These are phyloP conservation scores for Datnioides undecimradiatus DNA, from an alignment of 2,113 vertebrate genomes.

Conservation along the genomic window DNA sequence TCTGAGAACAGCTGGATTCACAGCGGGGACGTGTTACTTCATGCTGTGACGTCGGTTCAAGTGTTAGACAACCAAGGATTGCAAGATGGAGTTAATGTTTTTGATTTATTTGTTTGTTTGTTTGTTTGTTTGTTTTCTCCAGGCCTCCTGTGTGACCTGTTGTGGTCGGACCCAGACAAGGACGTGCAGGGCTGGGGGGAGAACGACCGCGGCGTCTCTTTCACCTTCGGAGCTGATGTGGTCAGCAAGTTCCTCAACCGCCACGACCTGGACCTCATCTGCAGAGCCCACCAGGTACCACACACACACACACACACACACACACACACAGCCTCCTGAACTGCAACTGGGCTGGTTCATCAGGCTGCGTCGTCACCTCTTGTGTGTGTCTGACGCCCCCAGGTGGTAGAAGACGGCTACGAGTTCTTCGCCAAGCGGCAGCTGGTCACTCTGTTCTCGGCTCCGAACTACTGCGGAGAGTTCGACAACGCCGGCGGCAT, in stretches of 20 bases:
- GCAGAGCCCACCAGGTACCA: constrained; percentile 95
- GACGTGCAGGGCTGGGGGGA: constrained; percentile 96
- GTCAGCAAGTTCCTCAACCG: constrained; percentile 99
- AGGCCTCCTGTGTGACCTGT: constrained; percentile 94
- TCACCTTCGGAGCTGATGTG: constrained; percentile 95
- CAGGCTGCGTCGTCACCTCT: not conserved
- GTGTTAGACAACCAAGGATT: not conserved
- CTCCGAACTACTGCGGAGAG: constrained; percentile 96
- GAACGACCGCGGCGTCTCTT: constrained; percentile 93
- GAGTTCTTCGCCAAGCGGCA: constrained; percentile 97
- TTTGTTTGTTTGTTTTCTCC: constrained; percentile 2
- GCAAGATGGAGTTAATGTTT: not conserved
- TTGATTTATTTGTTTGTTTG: not conserved
- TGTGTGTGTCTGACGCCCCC: constrained; percentile 62
- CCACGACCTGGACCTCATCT: constrained; percentile 96
- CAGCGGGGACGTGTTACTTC: not conserved
- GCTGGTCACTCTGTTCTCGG: constrained; percentile 95
- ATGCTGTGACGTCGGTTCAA: not conserved
- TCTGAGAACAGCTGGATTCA: not conserved
- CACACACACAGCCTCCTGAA: not conserved
- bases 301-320: not conserved
- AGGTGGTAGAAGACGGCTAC: constrained; percentile 97
- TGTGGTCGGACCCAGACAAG: constrained; percentile 94
- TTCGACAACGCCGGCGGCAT: constrained; percentile 97
- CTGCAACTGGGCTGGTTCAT: not conserved